phyloP scores from a whole-genome alignment of 2,888 invertebrate species.

The Hedya salicella region DNA sequence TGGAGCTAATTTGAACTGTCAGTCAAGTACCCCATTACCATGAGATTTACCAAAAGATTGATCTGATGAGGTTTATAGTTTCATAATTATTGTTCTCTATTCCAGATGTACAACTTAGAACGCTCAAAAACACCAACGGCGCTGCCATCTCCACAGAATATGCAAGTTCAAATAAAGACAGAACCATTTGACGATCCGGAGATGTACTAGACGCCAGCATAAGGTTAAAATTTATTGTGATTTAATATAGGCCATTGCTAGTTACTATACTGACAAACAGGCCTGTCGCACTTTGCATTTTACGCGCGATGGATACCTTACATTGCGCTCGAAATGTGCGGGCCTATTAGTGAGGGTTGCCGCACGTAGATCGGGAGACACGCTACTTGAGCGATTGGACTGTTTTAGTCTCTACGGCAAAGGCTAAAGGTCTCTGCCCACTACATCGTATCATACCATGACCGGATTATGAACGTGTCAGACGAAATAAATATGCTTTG shows the following conservation, averaged over 20 bases:
- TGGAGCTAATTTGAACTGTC: slow-evolving; percentile 69
- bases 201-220: slow-evolving; percentile 6
- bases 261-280: not conserved
- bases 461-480: too few relatives aligned
- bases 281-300: not conserved
- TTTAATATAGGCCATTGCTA: not conserved
- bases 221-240: slow-evolving; percentile 12
- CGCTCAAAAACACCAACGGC: slow-evolving; percentile 63
- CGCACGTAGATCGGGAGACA: not conserved
- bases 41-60: too few relatives aligned
- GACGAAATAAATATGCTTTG: too few relatives aligned
- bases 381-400: too few relatives aligned
- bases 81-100: too few relatives aligned
- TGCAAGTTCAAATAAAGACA: slow-evolving; percentile 64
- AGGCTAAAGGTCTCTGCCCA: too few relatives aligned
- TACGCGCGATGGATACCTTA: not conserved
- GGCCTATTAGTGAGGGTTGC: not conserved
- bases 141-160: slow-evolving; percentile 48
- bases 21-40: too few relatives aligned
- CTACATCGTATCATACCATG: too few relatives aligned
- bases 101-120: slow-evolving; percentile 76
- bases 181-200: slow-evolving; percentile 59
- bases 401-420: too few relatives aligned
- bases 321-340: not conserved
- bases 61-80: too few relatives aligned